These are phyloP conservation scores for Poeciliopsis infans DNA, from an alignment of 2,797 vertebrate species.

Conservation along the genomic window DNA sequence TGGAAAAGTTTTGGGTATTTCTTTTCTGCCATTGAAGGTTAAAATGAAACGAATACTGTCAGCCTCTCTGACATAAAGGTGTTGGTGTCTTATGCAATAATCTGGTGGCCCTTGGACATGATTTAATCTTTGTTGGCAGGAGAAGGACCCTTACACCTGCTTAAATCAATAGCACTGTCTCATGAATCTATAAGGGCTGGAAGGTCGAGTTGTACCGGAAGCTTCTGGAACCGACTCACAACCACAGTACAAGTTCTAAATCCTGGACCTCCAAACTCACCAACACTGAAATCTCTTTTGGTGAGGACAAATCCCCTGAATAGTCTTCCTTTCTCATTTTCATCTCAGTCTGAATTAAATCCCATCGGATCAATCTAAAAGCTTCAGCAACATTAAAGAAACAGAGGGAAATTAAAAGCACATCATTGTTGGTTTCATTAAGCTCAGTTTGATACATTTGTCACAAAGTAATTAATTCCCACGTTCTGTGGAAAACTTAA, in stretches of 20 bases:
- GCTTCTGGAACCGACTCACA: conserved; percentile 49
- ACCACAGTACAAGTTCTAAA: conserved; percentile 42
- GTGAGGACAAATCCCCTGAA: not conserved
- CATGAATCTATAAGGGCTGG: conserved; percentile 72
- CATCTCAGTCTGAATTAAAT: conserved; percentile 1
- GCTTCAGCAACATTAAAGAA: not conserved
- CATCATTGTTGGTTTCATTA: conserved; percentile 6
- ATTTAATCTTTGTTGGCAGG: conserved; percentile 71
- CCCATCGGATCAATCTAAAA: not conserved
- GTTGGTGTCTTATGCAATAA: conserved; percentile 73
- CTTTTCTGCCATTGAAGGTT: conserved; percentile 14
- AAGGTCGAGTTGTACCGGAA: conserved; percentile 68
- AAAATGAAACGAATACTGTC: conserved; percentile 58
- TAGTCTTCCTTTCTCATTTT: not conserved
- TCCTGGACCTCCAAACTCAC: conserved; percentile 11
- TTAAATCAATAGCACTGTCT: conserved; percentile 79
- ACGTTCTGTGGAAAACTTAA: not conserved
- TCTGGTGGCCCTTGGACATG: conserved; percentile 64
- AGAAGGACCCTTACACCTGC: conserved; percentile 71
- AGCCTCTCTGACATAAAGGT: conserved; percentile 48
- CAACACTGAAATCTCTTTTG: not conserved
- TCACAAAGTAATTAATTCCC: not conserved
- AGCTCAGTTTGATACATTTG: not conserved
- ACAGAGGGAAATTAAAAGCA: conserved; percentile 1
- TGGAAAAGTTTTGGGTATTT: not conserved